Percentiles rank a stretch among this genome's conserved stretches.
Conservation (phyloP, 2,888 invertebrate genomes). For the Pasiphila rectangulata region DNA sequence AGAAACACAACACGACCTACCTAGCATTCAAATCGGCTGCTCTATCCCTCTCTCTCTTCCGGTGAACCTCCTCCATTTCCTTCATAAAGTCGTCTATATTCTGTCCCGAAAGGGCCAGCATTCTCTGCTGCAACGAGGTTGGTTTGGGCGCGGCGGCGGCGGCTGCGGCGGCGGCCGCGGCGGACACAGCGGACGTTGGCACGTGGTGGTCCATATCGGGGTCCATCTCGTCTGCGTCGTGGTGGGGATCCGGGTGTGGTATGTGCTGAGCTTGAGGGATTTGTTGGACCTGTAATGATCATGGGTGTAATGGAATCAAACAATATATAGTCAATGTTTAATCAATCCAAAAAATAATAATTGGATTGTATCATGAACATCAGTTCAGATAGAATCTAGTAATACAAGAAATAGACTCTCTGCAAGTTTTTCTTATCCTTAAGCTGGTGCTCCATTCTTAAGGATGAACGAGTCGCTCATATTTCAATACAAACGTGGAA, state of each 20-base stretch:
- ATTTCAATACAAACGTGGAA: too few species aligned
- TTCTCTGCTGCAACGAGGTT: slow-evolving; percentile 90
- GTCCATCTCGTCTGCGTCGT: slow-evolving; percentile 53
- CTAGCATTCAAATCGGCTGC: slow-evolving; percentile 82
- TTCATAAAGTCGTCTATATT: slow-evolving; percentile 96
- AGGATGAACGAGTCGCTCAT: too few species aligned
- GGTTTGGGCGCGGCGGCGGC: slow-evolving; percentile 83
- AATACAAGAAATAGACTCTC: too few species aligned
- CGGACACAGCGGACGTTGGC: slow-evolving; percentile 16
- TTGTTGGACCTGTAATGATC: slow-evolving; percentile 12
- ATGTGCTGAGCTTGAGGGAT: slow-evolving; percentile 1
- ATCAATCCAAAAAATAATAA: too few species aligned
- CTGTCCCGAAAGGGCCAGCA: slow-evolving; percentile 94
- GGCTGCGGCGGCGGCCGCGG: slow-evolving; percentile 62
- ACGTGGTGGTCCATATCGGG: slow-evolving; percentile 31
- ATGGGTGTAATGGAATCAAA: too few species aligned
- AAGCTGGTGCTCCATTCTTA: too few species aligned
- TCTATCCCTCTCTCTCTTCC: slow-evolving; percentile 86
- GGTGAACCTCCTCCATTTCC: slow-evolving; percentile 93
- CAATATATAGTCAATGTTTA: too few species aligned
- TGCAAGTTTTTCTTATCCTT: too few species aligned
- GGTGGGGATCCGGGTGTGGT: neutral
- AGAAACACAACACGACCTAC: slow-evolving; percentile 43
- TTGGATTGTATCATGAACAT: too few species aligned
- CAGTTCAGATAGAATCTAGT: too few species aligned